Evolutionary conservation across 35 echinoderm and acorn worm species (phyloP).

Genomic region (Apostichopus parvimensis): DNA sequence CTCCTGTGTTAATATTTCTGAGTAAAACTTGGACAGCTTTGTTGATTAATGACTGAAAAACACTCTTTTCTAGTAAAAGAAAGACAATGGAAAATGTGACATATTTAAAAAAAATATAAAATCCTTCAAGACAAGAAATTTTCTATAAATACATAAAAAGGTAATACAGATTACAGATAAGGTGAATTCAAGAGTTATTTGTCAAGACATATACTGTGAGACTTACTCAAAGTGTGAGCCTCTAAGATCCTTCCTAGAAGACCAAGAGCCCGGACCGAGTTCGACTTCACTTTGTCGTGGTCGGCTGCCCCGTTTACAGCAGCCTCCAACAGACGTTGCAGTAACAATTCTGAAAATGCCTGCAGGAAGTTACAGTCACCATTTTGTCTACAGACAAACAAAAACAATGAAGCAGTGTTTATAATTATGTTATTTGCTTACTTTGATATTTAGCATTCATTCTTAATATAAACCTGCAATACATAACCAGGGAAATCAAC

Average conservation of each 20-base stretch:
- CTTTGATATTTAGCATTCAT: too few relatives aligned
- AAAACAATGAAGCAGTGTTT: too few relatives aligned
- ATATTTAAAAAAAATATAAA: neutral
- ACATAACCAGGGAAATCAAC: too few relatives aligned
- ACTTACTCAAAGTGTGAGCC: constrained; percentile 83
- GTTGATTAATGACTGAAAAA: constrained; percentile 72
- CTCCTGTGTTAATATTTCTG: constrained; percentile 79
- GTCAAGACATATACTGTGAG: neutral
- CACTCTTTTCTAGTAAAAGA: constrained; percentile 57
- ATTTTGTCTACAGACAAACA: constrained; percentile 59
- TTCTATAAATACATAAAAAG: too few relatives aligned
- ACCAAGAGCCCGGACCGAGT: constrained; percentile 83
- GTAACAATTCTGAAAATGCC: constrained; percentile 90
- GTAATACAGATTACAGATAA: too few relatives aligned
- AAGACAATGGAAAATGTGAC: neutral
- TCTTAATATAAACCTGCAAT: too few relatives aligned
- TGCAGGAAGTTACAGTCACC: constrained; percentile 75
- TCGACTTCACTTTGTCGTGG: constrained; percentile 97
- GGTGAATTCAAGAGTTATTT: too few relatives aligned
- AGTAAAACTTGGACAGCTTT: constrained; percentile 74
- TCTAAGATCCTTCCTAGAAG: constrained; percentile 77
- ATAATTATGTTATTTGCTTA: too few relatives aligned
- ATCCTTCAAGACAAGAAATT: too few relatives aligned
- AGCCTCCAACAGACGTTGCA: constrained; percentile 85
- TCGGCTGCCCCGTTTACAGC: constrained; percentile 80